Conservation (phyloP, 1,140 invertebrate species). For the Heliconius melpomene region DNA sequence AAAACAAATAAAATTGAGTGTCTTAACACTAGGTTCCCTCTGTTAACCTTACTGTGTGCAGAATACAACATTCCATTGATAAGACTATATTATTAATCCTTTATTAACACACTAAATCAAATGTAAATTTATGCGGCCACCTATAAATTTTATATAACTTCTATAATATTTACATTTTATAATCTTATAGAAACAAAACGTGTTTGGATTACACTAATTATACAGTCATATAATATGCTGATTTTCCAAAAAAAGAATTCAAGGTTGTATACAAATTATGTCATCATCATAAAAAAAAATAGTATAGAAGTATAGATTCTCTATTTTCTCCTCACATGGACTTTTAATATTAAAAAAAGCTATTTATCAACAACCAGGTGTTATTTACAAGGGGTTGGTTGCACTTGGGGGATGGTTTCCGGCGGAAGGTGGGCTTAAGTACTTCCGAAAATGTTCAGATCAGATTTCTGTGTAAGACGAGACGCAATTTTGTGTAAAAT, state of each 20-base stretch:
- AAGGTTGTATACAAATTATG: neutral
- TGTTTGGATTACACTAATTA: neutral
- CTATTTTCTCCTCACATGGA: neutral
- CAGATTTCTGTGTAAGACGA: slow-evolving; percentile 12
- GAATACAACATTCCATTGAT: no score
- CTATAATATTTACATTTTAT: neutral
- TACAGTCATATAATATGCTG: neutral
- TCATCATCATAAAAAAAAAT: neutral
- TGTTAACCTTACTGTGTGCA: no score
- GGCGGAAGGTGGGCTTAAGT: slow-evolving; percentile 6
- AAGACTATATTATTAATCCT: neutral
- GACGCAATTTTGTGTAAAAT: neutral
- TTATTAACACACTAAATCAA: neutral
- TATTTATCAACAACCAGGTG: slow-evolving; percentile 11
- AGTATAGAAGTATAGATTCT: neutral
- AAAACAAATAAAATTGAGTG: neutral
- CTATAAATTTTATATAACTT: neutral
- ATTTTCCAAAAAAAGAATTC: neutral
- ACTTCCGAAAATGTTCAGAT: slow-evolving; percentile 2
- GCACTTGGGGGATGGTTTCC: slow-evolving; percentile 10
- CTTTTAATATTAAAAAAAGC: neutral
- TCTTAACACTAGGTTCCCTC: neutral
- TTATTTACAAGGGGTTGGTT: neutral
- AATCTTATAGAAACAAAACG: neutral
- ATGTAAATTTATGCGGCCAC: neutral